Base-by-base conservation (phyloP, 2,888 invertebrate genomes). In the Xylophagus ater region DNA sequence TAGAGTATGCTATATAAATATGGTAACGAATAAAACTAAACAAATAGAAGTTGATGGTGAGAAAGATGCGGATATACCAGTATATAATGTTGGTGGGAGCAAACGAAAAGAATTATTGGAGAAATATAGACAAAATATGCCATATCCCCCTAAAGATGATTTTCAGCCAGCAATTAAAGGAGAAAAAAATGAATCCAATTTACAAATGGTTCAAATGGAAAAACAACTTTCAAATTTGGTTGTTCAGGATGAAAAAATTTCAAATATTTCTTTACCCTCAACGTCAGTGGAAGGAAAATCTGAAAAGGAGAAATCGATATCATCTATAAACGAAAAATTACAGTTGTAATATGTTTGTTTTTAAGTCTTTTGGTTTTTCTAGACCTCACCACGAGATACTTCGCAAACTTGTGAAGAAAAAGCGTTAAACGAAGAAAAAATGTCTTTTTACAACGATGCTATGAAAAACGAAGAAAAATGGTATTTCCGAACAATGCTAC, bases 121-220 rank as follows among this genome's bases (percentile, higher is more conserved):
- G 4, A 43, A 20, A 13, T 43, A 40, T 18, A 26, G 35, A 29
- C 28, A 34, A 5, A 2, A 28, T 24, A 17, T 37, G 12, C 43
- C 40, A 18, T 29, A 17, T 8, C 37, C 40, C 6, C 43, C 43
- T 10, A 28, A 20, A 15, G 9, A 14, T 29, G 14, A 9, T 29
- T 12, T 29, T n/a, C 7, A n/a, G 20, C 4, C 3, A 4, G 2
- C 20, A 13, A 29, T 20, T 12, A 35, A 25, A 18, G 9, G 28
- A 3, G 31, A 3, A 14, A 17, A 23, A 24, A 24, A 17, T n/a
- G 32, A 37, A 19, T 19, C 12, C 7, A 36, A 9, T 6, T 6
- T 26, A 15, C 12, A 33, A 12, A 5, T 26, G 21, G 28, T 28
- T 14, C 32, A 39, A 19, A 18, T n/a, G n/a, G 17, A n/a, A 32